phyloP scores from a whole-genome alignment of 2,888 invertebrate genomes.

The Thumatha senex region DNA sequence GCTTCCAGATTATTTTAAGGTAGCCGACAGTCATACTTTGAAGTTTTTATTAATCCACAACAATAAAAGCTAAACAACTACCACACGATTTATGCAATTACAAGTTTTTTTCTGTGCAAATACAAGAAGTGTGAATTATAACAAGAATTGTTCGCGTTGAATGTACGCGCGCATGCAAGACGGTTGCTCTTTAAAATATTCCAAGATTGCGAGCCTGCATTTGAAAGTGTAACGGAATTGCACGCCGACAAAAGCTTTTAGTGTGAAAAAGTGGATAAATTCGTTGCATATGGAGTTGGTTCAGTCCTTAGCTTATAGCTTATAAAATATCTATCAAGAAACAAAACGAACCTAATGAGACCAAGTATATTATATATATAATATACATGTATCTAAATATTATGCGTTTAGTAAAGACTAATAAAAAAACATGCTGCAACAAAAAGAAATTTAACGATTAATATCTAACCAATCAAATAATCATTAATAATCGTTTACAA shows the following conservation, averaged over 20 bases:
- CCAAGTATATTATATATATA: no score
- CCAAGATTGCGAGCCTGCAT: constrained; percentile 39
- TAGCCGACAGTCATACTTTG: constrained; percentile 19
- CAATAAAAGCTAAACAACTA: constrained; percentile 31
- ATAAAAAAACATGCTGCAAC: no score
- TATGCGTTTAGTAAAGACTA: neutral
- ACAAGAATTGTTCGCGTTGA: constrained; percentile 34
- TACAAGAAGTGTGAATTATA: constrained; percentile 39
- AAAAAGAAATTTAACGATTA: neutral
- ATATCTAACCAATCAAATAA: constrained; percentile 18
- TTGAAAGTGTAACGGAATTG: constrained; percentile 36
- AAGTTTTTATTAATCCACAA: constrained; percentile 16
- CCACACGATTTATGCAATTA: constrained; percentile 38
- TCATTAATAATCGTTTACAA: constrained; percentile 28
- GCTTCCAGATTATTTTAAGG: constrained; percentile 20
- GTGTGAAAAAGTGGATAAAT: constrained; percentile 22
- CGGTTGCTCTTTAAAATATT: constrained; percentile 38
- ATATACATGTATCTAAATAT: constrained; percentile 7
- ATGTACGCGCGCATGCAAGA: constrained; percentile 40
- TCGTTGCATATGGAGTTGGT: constrained; percentile 3
- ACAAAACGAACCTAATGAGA: no score
- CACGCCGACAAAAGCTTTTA: constrained; percentile 23
- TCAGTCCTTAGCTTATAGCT: neutral
- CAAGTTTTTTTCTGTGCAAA: constrained; percentile 29
- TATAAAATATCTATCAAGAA: no score